These are phyloP conservation scores for Zootoca vivipara DNA, from an alignment of 2,113 vertebrate species.

Conservation along the genomic window DNA sequence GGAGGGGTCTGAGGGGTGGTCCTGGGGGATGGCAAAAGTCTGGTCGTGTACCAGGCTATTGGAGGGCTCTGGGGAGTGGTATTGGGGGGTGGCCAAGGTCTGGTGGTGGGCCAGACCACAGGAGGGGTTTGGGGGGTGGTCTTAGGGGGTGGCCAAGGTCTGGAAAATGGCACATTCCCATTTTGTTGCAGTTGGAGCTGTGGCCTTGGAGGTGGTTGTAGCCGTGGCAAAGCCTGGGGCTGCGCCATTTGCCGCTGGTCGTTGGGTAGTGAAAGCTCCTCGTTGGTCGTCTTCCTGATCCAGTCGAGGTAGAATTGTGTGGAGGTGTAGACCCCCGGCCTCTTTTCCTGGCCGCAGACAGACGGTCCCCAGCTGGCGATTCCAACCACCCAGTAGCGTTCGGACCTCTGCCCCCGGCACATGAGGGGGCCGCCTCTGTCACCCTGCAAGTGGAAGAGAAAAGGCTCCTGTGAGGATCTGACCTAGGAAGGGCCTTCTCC, in stretches of 20 bases:
- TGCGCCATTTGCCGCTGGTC: neutral
- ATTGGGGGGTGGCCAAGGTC: too few species aligned
- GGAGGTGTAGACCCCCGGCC: conserved; percentile 74
- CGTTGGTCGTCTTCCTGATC: conserved; percentile 51
- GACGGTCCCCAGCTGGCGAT: conserved; percentile 77
- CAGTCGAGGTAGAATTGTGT: conserved; percentile 65
- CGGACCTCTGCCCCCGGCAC: conserved; percentile 71
- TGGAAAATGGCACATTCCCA: too few species aligned
- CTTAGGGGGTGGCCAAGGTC: too few species aligned
- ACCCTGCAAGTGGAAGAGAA: conserved; percentile 61
- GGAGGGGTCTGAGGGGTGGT: too few species aligned
- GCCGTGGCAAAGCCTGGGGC: neutral
- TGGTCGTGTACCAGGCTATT: too few species aligned
- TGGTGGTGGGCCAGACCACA: too few species aligned
- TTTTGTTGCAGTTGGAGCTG: too few species aligned
- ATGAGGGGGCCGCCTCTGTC: conserved; percentile 83
- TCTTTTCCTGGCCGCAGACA: conserved; percentile 70
- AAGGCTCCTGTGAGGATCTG: neutral
- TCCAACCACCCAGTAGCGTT: conserved; percentile 73
- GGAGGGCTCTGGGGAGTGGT: too few species aligned
- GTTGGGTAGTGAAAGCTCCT: neutral
- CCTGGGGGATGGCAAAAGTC: too few species aligned
- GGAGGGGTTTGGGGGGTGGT: too few species aligned
- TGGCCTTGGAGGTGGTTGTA: neutral
- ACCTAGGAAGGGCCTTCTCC: neutral